Percentiles rank a stretch among this genome's conserved stretches.
Conservation (phyloP, 2,113 vertebrate genomes). For the Xiphias gladius region DNA sequence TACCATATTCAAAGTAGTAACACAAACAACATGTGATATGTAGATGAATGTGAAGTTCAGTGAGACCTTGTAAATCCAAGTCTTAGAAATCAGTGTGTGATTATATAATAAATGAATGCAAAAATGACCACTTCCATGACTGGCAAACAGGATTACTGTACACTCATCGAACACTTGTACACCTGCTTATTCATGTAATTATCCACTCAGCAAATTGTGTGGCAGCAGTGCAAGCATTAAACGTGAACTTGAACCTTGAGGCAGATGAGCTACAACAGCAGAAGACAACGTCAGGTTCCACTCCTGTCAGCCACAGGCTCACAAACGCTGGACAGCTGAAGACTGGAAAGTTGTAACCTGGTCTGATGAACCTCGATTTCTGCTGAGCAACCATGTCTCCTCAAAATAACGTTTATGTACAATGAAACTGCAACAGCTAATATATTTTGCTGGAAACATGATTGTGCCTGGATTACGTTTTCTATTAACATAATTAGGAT, state of each 20-base stretch:
- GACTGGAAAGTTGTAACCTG: not conserved
- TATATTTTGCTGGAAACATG: too few relatives aligned
- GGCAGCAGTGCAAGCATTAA: not conserved
- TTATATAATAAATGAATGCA: not conserved
- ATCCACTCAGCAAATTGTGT: not conserved
- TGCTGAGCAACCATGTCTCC: too few relatives aligned
- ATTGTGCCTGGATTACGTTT: too few relatives aligned
- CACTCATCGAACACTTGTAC: too few relatives aligned
- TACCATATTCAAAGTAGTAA: constrained; percentile 7
- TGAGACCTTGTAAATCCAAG: not conserved
- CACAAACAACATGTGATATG: not conserved
- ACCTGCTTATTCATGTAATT: not conserved
- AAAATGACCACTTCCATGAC: not conserved
- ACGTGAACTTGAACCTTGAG: not conserved
- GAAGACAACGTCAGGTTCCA: not conserved
- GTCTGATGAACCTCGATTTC: not conserved
- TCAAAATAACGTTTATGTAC: too few relatives aligned
- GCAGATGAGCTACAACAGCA: not conserved
- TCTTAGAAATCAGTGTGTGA: not conserved
- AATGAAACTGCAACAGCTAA: too few relatives aligned
- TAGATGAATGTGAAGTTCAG: constrained; percentile 3
- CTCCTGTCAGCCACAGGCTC: not conserved
- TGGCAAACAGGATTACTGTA: not conserved
- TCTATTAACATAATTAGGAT: too few relatives aligned
- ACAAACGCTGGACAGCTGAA: not conserved